Evolutionary conservation across 2,888 invertebrate species (phyloP), one percentile per base, ranked within the genome.

Genomic region (Diogma glabrata): DNA sequence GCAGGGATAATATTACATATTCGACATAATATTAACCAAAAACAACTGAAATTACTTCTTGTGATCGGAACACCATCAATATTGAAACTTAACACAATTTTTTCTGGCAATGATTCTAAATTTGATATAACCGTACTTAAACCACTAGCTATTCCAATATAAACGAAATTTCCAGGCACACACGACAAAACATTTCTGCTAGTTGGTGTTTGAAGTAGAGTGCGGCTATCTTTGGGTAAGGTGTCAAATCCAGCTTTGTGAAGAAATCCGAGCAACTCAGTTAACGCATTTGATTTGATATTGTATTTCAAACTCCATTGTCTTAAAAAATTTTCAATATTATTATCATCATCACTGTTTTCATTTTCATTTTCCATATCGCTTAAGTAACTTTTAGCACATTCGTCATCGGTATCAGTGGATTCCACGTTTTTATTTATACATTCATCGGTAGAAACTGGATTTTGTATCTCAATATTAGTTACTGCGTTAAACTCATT

Each of bases 91-190:
- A 33, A 33, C 14, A 33, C 10, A 33, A 33, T 33, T 33, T 33
- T 33, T 33, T 33, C 33, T 33, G 33, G 33, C 14, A 33, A 33
- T n/a, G n/a, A n/a, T n/a, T n/a, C n/a, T n/a, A n/a, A n/a, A n/a
- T n/a, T n/a, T n/a, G n/a, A n/a, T n/a, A n/a, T n/a, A n/a, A n/a
- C n/a, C n/a, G n/a, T n/a, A n/a, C n/a, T n/a, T n/a, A n/a, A n/a
- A n/a, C n/a, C n/a, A n/a, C n/a, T n/a, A n/a, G n/a, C n/a, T n/a
- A n/a, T n/a, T n/a, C n/a, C n/a, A n/a, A n/a, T n/a, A n/a, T n/a
- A n/a, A 33, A 33, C 33, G 12, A 33, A 33, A 33, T 33, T 33
- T 33, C 33, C 33, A 6, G 33, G 33, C 12, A 16, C 33, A 33
- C 33, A 33, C 33, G 33, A 10, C 12, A 33, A 33, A 33, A 33